phyloP scores from a whole-genome alignment of 2,888 invertebrate genomes.

The Zygogramma bicolorata region DNA sequence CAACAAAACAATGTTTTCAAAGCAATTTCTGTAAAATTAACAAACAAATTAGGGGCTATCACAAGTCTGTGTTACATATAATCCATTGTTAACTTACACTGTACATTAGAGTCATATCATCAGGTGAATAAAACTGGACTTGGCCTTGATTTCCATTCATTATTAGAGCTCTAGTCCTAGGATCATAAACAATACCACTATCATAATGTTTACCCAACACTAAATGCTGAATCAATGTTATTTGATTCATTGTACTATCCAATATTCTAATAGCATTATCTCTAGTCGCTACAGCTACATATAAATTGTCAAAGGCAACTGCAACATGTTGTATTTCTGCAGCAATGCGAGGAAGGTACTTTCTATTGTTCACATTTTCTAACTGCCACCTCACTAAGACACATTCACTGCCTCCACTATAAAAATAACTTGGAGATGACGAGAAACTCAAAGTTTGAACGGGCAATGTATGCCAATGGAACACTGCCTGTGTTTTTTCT shows the following conservation, averaged over 20 bases:
- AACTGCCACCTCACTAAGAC: constrained; percentile 83
- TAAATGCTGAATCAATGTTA: constrained; percentile 76
- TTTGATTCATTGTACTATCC: constrained; percentile 69
- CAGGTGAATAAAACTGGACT: constrained; percentile 79
- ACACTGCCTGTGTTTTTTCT: constrained; percentile 66
- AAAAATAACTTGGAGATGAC: constrained; percentile 74
- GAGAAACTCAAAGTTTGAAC: constrained; percentile 78
- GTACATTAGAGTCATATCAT: constrained; percentile 75
- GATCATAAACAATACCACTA: constrained; percentile 72
- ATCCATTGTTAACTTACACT: no score
- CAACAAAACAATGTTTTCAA: no score
- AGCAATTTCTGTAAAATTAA: no score
- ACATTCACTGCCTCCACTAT: constrained; percentile 82
- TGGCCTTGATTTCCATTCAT: constrained; percentile 81
- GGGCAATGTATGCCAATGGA: constrained; percentile 84
- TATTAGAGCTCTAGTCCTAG: constrained; percentile 74
- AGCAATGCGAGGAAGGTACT: constrained; percentile 79
- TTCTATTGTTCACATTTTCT: constrained; percentile 65
- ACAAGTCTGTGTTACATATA: no score
- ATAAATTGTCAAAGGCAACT: constrained; percentile 73
- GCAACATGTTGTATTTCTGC: constrained; percentile 74
- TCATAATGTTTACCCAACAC: constrained; percentile 73
- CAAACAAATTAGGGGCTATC: no score
- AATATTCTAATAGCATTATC: constrained; percentile 77
- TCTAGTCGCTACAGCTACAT: constrained; percentile 74